A percentile compares a stretch with the other conserved stretches of the same genome.
Conservation (phyloP, 2,797 vertebrate genomes). For the Echeneis naucrates region DNA sequence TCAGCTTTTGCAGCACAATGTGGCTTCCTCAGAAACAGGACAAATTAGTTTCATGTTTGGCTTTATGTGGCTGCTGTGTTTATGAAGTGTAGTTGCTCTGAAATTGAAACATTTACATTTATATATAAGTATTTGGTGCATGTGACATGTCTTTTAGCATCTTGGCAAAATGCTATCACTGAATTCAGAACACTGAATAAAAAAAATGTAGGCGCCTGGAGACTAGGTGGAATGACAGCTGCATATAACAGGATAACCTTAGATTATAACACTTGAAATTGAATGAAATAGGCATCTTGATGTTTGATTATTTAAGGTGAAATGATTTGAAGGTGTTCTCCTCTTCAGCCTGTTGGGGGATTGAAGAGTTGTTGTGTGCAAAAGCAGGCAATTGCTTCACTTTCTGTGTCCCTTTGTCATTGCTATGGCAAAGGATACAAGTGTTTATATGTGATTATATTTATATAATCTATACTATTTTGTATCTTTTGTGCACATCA, state of each 20-base stretch:
- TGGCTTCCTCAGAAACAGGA: slow-evolving; percentile 17
- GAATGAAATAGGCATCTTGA: slow-evolving; percentile 6
- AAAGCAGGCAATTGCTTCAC: slow-evolving; percentile 22
- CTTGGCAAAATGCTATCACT: slow-evolving; percentile 10
- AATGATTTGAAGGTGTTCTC: slow-evolving; percentile 9
- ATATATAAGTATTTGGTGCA: neutral
- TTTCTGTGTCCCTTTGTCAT: neutral
- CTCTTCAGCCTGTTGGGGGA: slow-evolving; percentile 5
- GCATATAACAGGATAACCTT: neutral
- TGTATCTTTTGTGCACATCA: neutral
- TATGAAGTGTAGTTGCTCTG: neutral
- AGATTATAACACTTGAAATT: neutral
- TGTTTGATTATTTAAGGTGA: slow-evolving; percentile 17
- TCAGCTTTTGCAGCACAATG: slow-evolving; percentile 2
- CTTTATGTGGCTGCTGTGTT: slow-evolving; percentile 14
- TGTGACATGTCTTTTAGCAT: neutral
- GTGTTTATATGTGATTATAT: slow-evolving; percentile 6
- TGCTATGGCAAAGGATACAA: neutral
- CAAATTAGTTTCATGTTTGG: slow-evolving; percentile 22
- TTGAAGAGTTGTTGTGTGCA: slow-evolving; percentile 18
- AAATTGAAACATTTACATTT: slow-evolving; percentile 11
- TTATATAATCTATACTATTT: neutral
- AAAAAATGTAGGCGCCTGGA: too few species aligned
- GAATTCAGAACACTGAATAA: slow-evolving; percentile 9
- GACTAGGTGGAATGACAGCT: neutral